phyloP scores from a whole-genome alignment of 2,113 vertebrate species.

The Phylloscopus trochiloides region DNA sequence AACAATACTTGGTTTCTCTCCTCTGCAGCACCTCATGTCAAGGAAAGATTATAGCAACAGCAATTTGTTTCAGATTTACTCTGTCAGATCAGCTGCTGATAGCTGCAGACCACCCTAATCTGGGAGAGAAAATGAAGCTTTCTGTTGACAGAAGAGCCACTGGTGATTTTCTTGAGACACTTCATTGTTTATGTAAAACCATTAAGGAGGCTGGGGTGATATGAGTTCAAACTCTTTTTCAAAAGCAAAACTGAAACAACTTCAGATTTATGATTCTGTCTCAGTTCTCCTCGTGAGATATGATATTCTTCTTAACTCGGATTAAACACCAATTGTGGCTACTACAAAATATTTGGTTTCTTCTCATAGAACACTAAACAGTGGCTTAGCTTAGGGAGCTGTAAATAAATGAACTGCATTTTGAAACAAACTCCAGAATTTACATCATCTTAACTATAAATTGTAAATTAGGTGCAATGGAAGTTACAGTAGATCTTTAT shows the following conservation, averaged over 20 bases:
- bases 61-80: slow-evolving; percentile 82
- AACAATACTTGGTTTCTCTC: slow-evolving; percentile 43
- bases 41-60: slow-evolving; percentile 64
- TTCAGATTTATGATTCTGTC: background rate
- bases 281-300: background rate
- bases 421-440: background rate
- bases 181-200: slow-evolving; percentile 48
- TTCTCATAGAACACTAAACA: slow-evolving; percentile 6
- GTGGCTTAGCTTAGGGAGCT: slow-evolving; percentile 5
- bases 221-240: background rate
- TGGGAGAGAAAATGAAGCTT: slow-evolving; percentile 61
- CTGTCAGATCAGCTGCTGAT: slow-evolving; percentile 69
- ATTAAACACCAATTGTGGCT: background rate
- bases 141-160: slow-evolving; percentile 60
- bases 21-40: slow-evolving; percentile 42
- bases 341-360: slow-evolving; percentile 3
- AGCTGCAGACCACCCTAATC: slow-evolving; percentile 73
- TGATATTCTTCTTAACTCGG: background rate
- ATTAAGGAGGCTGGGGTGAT: background rate
- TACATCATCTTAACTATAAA: slow-evolving; percentile 36
- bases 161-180: slow-evolving; percentile 63
- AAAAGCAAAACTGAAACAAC: background rate
- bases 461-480: slow-evolving; percentile 20
- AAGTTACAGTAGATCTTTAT: slow-evolving; percentile 33
- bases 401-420: slow-evolving; percentile 39